Conservation (phyloP, 2,113 vertebrate species). For the Phycodurus eques region DNA sequence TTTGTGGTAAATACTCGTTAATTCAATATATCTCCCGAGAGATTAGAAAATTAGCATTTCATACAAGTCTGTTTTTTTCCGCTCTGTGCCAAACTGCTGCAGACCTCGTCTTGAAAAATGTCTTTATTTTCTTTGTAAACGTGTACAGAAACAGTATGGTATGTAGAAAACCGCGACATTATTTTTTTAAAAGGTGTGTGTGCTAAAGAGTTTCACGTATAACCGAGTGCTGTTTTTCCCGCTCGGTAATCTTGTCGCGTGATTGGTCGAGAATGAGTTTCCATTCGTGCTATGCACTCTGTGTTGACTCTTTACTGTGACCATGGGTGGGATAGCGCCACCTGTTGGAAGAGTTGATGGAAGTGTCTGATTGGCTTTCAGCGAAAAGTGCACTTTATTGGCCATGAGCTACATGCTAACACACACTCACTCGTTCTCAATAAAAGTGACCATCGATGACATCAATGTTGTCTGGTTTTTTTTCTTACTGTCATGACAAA, state of each 20-base stretch:
- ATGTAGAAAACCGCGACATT: slow-evolving; percentile 52
- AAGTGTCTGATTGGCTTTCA: slow-evolving; percentile 34
- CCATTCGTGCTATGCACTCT: slow-evolving; percentile 60
- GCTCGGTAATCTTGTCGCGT: neutral
- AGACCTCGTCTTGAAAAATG: slow-evolving; percentile 25
- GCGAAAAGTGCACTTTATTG: slow-evolving; percentile 73
- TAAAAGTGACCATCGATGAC: slow-evolving; percentile 57
- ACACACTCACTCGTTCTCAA: slow-evolving; percentile 54
- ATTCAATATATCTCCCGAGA: neutral
- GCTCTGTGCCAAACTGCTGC: slow-evolving; percentile 63
- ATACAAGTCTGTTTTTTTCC: neutral
- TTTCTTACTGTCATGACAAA: neutral
- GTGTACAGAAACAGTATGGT: slow-evolving; percentile 48
- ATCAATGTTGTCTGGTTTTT: slow-evolving; percentile 1
- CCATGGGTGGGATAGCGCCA: neutral
- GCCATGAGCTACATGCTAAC: slow-evolving; percentile 45
- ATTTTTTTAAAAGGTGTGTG: slow-evolving; percentile 68
- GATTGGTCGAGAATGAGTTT: slow-evolving; percentile 46
- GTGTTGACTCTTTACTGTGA: neutral
- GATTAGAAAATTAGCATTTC: neutral
- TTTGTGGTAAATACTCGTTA: neutral
- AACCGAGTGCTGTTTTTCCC: neutral
- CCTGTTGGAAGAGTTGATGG: neutral
- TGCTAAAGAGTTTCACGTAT: slow-evolving; percentile 2
- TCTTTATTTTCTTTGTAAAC: slow-evolving; percentile 56